Conservation (phyloP, 2,797 vertebrate species). For the Intellagama lesueurii region DNA sequence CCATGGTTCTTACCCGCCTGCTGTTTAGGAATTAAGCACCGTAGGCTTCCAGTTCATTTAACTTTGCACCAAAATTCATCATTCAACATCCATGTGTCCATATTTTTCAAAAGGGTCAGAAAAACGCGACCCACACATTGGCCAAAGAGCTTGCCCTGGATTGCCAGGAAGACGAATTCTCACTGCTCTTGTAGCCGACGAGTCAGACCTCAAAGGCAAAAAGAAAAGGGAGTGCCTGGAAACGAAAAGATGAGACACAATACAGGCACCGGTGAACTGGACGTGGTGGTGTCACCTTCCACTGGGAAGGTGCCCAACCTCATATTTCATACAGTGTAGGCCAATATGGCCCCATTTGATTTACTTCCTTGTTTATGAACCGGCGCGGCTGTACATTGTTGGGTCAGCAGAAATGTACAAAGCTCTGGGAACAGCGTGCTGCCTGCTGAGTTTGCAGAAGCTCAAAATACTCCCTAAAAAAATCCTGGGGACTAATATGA, state of each 20-base stretch:
- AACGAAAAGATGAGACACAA: not conserved
- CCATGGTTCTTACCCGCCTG: no score
- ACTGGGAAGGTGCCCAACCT: not conserved
- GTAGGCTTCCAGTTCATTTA: not conserved
- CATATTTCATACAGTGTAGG: not conserved
- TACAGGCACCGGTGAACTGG: not conserved
- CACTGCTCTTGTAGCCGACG: no score
- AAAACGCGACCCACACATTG: not conserved
- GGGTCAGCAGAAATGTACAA: not conserved
- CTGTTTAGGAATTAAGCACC: not conserved
- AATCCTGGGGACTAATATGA: not conserved
- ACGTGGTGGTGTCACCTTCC: not conserved
- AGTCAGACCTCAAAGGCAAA: not conserved
- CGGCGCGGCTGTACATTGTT: not conserved
- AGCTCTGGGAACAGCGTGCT: not conserved
- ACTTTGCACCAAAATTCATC: not conserved
- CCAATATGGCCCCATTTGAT: not conserved
- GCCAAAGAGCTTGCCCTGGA: no score
- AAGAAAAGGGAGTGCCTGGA: not conserved
- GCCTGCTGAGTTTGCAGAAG: conserved; percentile 14
- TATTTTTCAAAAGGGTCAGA: not conserved
- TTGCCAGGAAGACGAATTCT: no score
- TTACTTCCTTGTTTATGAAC: conserved; percentile 11
- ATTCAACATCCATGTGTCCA: not conserved
- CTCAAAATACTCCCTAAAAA: not conserved